Conservation (phyloP, 2,797 vertebrate genomes). For the Schizopygopsis pylzovi region DNA sequence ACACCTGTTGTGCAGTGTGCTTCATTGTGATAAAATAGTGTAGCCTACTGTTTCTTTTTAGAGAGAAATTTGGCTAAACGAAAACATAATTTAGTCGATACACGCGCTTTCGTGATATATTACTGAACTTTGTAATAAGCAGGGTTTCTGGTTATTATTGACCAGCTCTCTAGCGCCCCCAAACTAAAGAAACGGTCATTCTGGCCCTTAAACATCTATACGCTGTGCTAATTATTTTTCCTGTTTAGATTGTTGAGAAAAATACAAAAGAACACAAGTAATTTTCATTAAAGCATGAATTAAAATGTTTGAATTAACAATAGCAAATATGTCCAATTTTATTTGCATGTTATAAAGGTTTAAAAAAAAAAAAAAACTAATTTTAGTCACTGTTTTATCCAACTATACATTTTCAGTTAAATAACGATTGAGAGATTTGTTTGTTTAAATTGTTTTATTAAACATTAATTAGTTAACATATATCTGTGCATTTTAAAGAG, state of each 20-base stretch:
- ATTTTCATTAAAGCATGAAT: background rate
- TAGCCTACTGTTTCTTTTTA: background rate
- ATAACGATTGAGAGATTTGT: background rate
- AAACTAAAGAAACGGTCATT: background rate
- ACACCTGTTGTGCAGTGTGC: background rate
- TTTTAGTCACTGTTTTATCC: background rate
- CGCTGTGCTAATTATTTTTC: background rate
- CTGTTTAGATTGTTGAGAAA: background rate
- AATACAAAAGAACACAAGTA: background rate
- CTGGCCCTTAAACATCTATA: background rate
- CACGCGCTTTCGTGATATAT: background rate
- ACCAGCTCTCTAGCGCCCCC: conserved; percentile 59
- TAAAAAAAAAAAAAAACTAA: background rate
- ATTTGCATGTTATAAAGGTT: background rate
- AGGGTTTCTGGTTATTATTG: background rate
- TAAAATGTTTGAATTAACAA: background rate
- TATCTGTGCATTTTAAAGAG: background rate
- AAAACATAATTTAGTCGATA: conserved; percentile 6
- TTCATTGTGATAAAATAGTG: background rate
- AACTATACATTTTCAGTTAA: background rate
- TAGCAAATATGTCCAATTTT: background rate
- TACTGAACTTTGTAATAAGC: conserved; percentile 2
- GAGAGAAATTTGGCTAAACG: background rate
- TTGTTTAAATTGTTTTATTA: background rate
- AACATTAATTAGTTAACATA: too few relatives aligned